Conservation (phyloP, 2,888 invertebrate species). For the Leptinotarsa peninsularis region DNA sequence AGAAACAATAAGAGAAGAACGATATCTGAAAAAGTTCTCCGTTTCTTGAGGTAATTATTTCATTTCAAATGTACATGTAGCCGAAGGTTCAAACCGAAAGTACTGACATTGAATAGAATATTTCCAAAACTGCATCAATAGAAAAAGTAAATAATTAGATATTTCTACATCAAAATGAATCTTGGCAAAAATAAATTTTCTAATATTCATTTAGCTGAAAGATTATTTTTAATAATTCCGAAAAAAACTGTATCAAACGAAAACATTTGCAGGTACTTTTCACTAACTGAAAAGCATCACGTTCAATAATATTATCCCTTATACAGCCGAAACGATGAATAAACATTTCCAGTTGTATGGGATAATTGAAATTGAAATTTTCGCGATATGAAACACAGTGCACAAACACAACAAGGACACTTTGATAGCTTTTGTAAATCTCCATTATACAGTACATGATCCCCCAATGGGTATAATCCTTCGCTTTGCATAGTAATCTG, state of each 20-base stretch:
- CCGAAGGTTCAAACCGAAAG: no score
- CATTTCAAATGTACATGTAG: no score
- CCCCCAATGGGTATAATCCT: constrained; percentile 51
- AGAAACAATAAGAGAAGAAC: no score
- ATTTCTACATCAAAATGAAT: no score
- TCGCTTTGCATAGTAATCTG: constrained; percentile 59
- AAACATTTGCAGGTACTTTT: constrained; percentile 22
- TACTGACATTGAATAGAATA: no score
- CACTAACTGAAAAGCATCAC: constrained; percentile 33
- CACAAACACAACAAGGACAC: constrained; percentile 55
- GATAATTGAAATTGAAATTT: constrained; percentile 52
- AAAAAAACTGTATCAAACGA: background rate
- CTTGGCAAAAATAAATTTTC: no score
- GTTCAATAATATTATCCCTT: constrained; percentile 37
- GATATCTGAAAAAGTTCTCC: no score
- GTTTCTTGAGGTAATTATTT: no score
- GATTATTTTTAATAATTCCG: background rate
- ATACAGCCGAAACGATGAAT: constrained; percentile 41
- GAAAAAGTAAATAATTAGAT: no score
- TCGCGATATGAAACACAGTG: constrained; percentile 53
- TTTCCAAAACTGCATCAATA: no score
- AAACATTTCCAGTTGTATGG: constrained; percentile 39
- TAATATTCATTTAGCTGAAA: no score
- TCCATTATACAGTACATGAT: constrained; percentile 54
- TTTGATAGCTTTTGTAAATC: constrained; percentile 50